These are phyloP conservation scores for Mythimna pallens DNA, from an alignment of 2,888 invertebrate genomes.

Conservation along the genomic window DNA sequence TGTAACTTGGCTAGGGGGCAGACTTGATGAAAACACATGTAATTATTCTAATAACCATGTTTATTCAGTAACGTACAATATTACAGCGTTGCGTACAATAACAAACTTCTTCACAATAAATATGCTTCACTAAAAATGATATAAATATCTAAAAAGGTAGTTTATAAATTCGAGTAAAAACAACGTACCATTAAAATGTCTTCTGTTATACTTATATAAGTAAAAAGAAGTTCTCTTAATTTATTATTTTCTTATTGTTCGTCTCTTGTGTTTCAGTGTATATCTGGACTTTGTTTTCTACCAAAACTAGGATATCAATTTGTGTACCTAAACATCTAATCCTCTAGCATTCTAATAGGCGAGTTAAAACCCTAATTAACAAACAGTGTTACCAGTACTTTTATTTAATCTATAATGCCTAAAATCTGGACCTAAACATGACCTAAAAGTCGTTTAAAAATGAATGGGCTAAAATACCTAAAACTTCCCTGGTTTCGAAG, in stretches of 20 bases:
- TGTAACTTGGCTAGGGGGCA: too few relatives aligned
- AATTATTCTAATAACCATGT: slow-evolving; percentile 44
- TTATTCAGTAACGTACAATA: slow-evolving; percentile 52
- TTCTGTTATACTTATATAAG: background rate
- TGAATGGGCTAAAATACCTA: background rate
- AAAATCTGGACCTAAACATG: background rate
- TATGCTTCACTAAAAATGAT: slow-evolving; percentile 52
- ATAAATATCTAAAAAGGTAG: slow-evolving; percentile 37
- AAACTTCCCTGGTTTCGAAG: background rate
- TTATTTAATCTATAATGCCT: slow-evolving; percentile 2
- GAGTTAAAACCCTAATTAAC: slow-evolving; percentile 22
- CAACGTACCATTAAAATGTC: slow-evolving; percentile 47
- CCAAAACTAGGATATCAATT: slow-evolving; percentile 17
- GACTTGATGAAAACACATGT: slow-evolving; percentile 16
- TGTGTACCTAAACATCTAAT: background rate
- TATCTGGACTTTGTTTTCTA: slow-evolving; percentile 21
- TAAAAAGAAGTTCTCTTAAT: slow-evolving; percentile 1
- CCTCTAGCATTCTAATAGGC: slow-evolving; percentile 56
- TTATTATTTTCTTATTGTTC: background rate
- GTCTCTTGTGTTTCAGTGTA: slow-evolving; percentile 2
- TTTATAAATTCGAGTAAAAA: slow-evolving; percentile 48
- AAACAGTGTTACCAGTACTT: slow-evolving; percentile 40
- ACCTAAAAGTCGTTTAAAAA: background rate
- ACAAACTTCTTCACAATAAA: slow-evolving; percentile 42
- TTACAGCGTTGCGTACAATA: slow-evolving; percentile 26